A percentile compares a stretch with the other conserved stretches of the same genome.
Evolutionary conservation across 2,797 vertebrate species (phyloP).

Genomic region (Myotis pilosus): DNA sequence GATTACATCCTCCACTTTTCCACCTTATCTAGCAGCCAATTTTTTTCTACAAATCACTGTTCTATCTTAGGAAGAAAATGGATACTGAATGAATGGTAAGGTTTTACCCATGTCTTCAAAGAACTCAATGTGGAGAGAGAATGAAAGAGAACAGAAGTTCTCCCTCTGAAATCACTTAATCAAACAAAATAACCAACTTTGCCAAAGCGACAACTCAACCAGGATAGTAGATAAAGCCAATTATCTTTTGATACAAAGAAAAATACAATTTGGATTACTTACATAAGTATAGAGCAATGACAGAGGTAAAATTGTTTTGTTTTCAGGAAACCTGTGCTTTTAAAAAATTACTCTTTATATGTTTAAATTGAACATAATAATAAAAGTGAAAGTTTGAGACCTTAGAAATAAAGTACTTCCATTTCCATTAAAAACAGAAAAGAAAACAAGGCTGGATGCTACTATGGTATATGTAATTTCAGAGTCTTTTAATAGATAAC

Average conservation of each 20-base stretch:
- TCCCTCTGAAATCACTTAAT: neutral
- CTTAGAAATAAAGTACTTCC: neutral
- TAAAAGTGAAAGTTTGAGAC: conserved; percentile 5
- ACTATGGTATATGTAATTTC: neutral
- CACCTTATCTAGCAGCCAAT: conserved; percentile 63
- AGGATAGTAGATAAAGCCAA: neutral
- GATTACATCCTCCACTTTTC: conserved; percentile 65
- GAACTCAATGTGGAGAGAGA: neutral
- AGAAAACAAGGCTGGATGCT: neutral
- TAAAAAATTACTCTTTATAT: neutral
- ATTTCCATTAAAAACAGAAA: conserved; percentile 37
- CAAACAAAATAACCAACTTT: conserved; percentile 45
- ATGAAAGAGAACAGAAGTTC: neutral
- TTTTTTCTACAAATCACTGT: conserved; percentile 72
- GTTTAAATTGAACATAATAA: conserved; percentile 44
- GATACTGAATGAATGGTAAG: conserved; percentile 53
- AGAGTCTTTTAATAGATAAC: neutral
- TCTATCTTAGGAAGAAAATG: conserved; percentile 57
- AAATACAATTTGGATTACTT: neutral
- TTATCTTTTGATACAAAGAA: conserved; percentile 30
- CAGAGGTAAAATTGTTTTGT: conserved; percentile 8
- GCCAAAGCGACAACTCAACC: neutral
- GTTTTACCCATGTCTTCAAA: conserved; percentile 55
- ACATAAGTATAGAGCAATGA: neutral
- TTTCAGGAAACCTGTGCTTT: conserved; percentile 34